A percentile compares a stretch with the other conserved stretches of the same genome.
These are phyloP conservation scores for Hyles vespertilio DNA, from an alignment of 1,140 invertebrate species.

Conservation along the genomic window DNA sequence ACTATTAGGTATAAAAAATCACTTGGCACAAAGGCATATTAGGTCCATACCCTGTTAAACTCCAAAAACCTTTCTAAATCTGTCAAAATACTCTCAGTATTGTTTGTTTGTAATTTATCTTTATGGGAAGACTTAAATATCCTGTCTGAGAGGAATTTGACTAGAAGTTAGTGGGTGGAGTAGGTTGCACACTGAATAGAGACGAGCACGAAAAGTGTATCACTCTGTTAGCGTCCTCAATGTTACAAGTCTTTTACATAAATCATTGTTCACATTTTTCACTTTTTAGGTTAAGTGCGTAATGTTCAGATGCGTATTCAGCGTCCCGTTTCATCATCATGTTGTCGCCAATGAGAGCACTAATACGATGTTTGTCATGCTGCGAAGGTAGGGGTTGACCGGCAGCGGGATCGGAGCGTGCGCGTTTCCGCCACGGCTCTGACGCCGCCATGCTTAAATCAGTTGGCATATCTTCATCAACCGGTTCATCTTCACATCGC, in stretches of 20 bases:
- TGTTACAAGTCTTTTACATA: slow-evolving; percentile 22
- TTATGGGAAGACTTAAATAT: slow-evolving; percentile 52
- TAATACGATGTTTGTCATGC: slow-evolving; percentile 72
- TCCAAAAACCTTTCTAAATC: slow-evolving; percentile 48
- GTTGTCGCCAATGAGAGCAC: slow-evolving; percentile 70
- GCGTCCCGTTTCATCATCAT: slow-evolving; percentile 68
- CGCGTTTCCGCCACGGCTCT: slow-evolving; percentile 69
- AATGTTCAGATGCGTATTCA: slow-evolving; percentile 63
- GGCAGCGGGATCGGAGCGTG: slow-evolving; percentile 49
- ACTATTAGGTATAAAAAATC: slow-evolving; percentile 67
- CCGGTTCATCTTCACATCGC: slow-evolving; percentile 71
- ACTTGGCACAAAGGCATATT: slow-evolving; percentile 73
- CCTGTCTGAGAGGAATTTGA: slow-evolving; percentile 63
- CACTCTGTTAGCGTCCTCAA: slow-evolving; percentile 40
- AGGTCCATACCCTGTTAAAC: slow-evolving; percentile 73
- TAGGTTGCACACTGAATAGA: slow-evolving; percentile 26
- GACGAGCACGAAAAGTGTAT: slow-evolving; percentile 34
- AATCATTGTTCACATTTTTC: slow-evolving; percentile 75
- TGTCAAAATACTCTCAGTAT: slow-evolving; percentile 66
- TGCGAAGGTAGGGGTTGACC: slow-evolving; percentile 33
- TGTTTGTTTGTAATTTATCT: slow-evolving; percentile 26
- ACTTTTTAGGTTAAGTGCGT: slow-evolving; percentile 71
- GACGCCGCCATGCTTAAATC: slow-evolving; percentile 79
- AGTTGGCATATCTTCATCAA: slow-evolving; percentile 80
- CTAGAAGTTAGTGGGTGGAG: slow-evolving; percentile 63